A percentile compares a stretch with the other conserved stretches of the same genome.
Evolutionary conservation across 2,888 invertebrate genomes (phyloP).

Genomic region (Morinoia aosen): DNA sequence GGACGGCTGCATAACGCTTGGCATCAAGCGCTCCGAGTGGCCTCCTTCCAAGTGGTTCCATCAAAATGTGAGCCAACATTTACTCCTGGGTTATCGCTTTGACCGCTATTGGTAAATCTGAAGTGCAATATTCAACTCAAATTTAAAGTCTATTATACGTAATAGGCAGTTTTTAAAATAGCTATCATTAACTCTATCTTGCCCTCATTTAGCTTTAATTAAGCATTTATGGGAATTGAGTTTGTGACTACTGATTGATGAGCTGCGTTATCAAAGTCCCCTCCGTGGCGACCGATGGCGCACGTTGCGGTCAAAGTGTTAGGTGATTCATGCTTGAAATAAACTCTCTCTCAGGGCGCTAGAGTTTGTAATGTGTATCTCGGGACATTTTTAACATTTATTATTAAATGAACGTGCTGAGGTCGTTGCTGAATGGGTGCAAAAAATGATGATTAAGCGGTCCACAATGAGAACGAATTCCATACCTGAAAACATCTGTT

Average conservation of each 20-base stretch:
- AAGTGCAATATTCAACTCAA: too few relatives aligned
- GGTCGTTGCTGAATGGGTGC: background rate
- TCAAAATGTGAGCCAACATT: conserved; percentile 69
- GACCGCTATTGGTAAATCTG: background rate
- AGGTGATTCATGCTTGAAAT: too few relatives aligned
- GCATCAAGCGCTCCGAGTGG: conserved; percentile 72
- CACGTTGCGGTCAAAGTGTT: too few relatives aligned
- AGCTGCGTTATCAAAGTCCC: too few relatives aligned
- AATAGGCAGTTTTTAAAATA: too few relatives aligned
- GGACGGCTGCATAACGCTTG: conserved; percentile 70
- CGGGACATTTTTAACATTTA: background rate
- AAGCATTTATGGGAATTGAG: background rate
- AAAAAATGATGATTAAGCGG: background rate
- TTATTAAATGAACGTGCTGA: background rate
- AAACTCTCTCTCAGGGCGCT: too few relatives aligned
- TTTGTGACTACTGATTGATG: too few relatives aligned
- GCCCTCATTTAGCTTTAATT: background rate
- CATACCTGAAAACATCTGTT: background rate
- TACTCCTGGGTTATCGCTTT: background rate
- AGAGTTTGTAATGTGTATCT: background rate
- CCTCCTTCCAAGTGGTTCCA: conserved; percentile 73
- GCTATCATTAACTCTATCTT: too few relatives aligned
- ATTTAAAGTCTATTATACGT: too few relatives aligned
- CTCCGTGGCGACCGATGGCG: too few relatives aligned
- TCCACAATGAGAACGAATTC: background rate